Base-by-base conservation (phyloP, 2,888 invertebrate species). In the Apotomis turbidana region DNA sequence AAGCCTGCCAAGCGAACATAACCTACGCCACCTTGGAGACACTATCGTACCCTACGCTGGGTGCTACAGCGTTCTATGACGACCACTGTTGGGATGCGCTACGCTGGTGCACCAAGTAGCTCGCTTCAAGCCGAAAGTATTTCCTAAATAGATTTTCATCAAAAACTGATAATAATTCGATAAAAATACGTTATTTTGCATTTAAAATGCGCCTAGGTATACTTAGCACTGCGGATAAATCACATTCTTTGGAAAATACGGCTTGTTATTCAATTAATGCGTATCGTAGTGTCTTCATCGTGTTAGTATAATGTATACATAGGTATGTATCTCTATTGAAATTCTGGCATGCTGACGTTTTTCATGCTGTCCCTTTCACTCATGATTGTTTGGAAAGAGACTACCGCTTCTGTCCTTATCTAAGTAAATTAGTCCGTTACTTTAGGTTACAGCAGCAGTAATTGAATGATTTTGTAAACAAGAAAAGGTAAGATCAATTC, bases 1-100 rank as follows among this genome's bases (percentile, higher is more conserved):
- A 88, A 95, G 95, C 76, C 51, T 41, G 46, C 46, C 49, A 46
- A 74, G 36, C 55, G 36, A 55, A 62, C 54, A 52, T 36, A 44
- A 60, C 60, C 67, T 49, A 55, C 67, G 38, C 51, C 58, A 68
- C 59, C 67, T 59, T 68, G 67, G 58, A 68, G 51, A 68, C 67
- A 67, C 58, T 58, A 58, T 51, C 67, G 36, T 41, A 59, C 58
- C 15, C 38, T 10, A 49, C 13, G 4, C 15, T 10, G 13, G 13
- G 49, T 10, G 9, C 49, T 49, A 49, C 10, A 49, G 49, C 9
- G 49, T 49, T 49, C 49, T 49, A 49, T 49, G 12, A 49, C 49
- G 10, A 9, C 49, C 49, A 49, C 49, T 49, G 49, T 49, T 49
- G 49, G 49, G 49, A 0, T 49, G 9, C 49, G 8, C 49, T 49